phyloP scores from a whole-genome alignment of 2,113 vertebrate species.

The Callopanchax toddi region DNA sequence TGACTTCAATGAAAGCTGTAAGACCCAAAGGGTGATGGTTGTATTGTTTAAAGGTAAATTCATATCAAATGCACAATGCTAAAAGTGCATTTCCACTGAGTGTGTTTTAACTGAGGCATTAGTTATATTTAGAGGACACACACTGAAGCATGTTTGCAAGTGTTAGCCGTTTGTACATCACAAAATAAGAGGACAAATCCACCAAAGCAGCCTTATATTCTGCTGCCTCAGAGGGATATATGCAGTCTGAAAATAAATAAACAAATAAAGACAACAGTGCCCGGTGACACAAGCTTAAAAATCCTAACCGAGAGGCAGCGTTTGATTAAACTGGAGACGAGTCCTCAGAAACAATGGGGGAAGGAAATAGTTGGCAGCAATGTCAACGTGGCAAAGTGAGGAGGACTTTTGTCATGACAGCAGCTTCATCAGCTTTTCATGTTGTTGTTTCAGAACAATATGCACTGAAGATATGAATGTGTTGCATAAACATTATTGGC shows the following conservation, averaged over 20 bases:
- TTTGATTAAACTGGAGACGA: slow-evolving; percentile 61
- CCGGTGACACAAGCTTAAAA: slow-evolving; percentile 56
- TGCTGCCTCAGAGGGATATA: slow-evolving; percentile 56
- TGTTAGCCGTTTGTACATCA: slow-evolving; percentile 43
- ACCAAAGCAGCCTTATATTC: slow-evolving; percentile 58
- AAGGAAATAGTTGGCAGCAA: slow-evolving; percentile 53
- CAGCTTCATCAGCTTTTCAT: slow-evolving; percentile 57
- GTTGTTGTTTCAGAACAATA: slow-evolving; percentile 61
- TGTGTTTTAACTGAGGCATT: slow-evolving; percentile 37
- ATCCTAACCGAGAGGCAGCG: slow-evolving; percentile 44
- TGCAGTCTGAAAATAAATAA: slow-evolving; percentile 22
- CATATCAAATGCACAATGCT: too few species aligned
- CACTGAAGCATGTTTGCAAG: slow-evolving; percentile 49
- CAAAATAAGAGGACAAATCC: slow-evolving; percentile 45
- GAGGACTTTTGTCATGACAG: slow-evolving; percentile 44
- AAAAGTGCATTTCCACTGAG: slow-evolving; percentile 22
- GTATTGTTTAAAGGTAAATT: too few species aligned
- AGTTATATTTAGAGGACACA: slow-evolving; percentile 57
- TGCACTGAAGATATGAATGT: slow-evolving; percentile 43
- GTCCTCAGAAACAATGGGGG: slow-evolving; percentile 38
- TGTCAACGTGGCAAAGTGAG: slow-evolving; percentile 34
- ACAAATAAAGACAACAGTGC: slow-evolving; percentile 47
- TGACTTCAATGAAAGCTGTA: too few species aligned
- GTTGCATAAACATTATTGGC: slow-evolving; percentile 56
- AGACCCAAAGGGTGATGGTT: not conserved